Percentiles rank a stretch among this genome's conserved stretches.
phyloP scores from a whole-genome alignment of 2,113 vertebrate species.

The Theristicus caerulescens region DNA sequence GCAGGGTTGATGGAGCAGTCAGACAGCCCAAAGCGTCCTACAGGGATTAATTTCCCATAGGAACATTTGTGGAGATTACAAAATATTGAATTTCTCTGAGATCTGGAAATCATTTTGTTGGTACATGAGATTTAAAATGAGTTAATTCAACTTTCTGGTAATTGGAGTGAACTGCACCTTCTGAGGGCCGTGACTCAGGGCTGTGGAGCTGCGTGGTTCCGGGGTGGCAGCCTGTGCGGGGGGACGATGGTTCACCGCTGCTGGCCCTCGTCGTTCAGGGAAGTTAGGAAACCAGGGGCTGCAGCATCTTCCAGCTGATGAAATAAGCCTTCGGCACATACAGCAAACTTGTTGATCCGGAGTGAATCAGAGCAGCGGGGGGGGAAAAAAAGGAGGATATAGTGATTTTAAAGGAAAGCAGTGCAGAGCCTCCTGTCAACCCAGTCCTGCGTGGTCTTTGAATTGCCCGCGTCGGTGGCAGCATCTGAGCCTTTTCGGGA shows the following conservation, averaged over 20 bases:
- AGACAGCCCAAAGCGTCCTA: background rate
- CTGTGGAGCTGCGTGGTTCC: background rate
- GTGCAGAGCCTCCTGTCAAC: background rate
- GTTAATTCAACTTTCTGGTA: conserved; percentile 52
- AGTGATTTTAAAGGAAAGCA: background rate
- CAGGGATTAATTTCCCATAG: background rate
- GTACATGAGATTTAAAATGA: conserved; percentile 15
- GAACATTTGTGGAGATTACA: background rate
- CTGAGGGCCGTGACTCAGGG: conserved; percentile 35
- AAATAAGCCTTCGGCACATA: background rate
- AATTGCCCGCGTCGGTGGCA: background rate
- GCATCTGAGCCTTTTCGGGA: background rate
- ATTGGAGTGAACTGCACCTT: background rate
- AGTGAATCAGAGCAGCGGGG: background rate
- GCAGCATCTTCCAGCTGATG: background rate
- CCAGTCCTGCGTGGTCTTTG: background rate
- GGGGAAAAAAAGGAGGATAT: background rate
- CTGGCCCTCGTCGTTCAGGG: background rate
- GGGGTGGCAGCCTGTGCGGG: background rate
- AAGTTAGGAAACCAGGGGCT: background rate
- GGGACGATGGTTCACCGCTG: background rate
- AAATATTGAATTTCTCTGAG: background rate
- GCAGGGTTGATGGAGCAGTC: background rate
- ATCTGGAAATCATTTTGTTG: conserved; percentile 18
- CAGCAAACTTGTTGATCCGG: background rate